phyloP scores from a whole-genome alignment of 2,888 invertebrate species.

The Cryptosula pallasiana region DNA sequence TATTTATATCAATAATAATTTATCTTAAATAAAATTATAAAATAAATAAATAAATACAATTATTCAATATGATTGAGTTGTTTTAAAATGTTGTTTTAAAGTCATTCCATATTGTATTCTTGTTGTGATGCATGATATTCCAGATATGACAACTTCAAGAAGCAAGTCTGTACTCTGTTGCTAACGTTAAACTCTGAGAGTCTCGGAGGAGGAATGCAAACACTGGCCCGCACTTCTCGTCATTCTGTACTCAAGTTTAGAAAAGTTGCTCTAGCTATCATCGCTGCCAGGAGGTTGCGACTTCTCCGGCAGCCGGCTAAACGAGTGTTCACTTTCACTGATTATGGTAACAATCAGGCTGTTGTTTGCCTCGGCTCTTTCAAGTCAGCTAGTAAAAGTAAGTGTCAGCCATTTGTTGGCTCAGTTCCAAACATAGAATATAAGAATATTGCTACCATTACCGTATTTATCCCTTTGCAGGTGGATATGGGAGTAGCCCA shows the following conservation, averaged over 20 bases:
- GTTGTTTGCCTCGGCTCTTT: conserved; percentile 22
- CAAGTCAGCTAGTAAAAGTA: conserved; percentile 12
- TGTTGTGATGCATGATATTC: neutral
- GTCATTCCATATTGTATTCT: neutral
- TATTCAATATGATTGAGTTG: neutral
- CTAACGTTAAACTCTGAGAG: conserved; percentile 21
- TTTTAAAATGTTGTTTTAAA: neutral
- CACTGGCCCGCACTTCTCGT: neutral
- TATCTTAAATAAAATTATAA: no score
- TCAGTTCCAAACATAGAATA: no score
- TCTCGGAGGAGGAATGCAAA: neutral
- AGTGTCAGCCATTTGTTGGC: no score
- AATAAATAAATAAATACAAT: no score
- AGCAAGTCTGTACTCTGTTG: conserved; percentile 15
- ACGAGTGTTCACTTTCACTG: conserved; percentile 17
- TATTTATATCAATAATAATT: no score
- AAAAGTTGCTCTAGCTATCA: conserved; percentile 39
- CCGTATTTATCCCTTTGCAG: neutral
- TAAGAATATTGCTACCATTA: neutral
- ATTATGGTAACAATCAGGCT: neutral
- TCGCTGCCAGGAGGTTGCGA: conserved; percentile 44
- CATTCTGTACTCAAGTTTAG: conserved; percentile 37
- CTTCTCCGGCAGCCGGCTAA: neutral
- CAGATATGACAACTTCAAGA: neutral
- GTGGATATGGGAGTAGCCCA: neutral